Percentiles rank a stretch among this genome's conserved stretches.
These are phyloP conservation scores for Eupithecia pulchellata DNA, from an alignment of 2,888 invertebrate genomes.

Conservation along the genomic window DNA sequence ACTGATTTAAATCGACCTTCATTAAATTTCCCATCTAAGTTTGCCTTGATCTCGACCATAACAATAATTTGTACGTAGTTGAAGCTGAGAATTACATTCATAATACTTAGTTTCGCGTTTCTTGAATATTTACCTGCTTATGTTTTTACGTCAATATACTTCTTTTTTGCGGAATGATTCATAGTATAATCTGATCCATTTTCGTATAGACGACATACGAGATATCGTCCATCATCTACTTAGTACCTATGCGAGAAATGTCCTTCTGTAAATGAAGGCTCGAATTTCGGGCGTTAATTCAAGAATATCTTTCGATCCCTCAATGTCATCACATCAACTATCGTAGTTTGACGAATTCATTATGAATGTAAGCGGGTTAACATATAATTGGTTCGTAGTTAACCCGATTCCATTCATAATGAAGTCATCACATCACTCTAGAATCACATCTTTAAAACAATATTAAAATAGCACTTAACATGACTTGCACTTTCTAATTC, in stretches of 20 bases:
- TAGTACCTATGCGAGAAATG: not conserved
- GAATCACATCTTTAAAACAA: not conserved
- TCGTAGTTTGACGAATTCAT: too few relatives aligned
- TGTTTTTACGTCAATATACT: not conserved
- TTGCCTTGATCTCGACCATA: not conserved
- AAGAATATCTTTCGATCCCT: not conserved
- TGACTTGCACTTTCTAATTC: not conserved
- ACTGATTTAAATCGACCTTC: constrained; percentile 7
- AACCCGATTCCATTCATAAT: too few relatives aligned
- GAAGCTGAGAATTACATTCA: not conserved
- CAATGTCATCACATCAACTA: too few relatives aligned
- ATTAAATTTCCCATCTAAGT: not conserved
- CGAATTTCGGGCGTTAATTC: not conserved
- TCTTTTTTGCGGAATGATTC: not conserved
- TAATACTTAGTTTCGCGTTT: not conserved
- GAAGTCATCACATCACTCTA: too few relatives aligned
- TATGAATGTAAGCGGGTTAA: too few relatives aligned
- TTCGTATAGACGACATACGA: too few relatives aligned
- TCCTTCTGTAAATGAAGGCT: not conserved
- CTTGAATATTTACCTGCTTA: not conserved
- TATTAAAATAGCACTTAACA: not conserved
- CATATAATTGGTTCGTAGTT: too few relatives aligned
- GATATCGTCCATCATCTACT: too few relatives aligned
- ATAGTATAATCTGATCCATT: not conserved
- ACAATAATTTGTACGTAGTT: not conserved